A percentile compares a stretch with the other conserved stretches of the same genome.
phyloP scores from a whole-genome alignment of 2,113 vertebrate species.

The Phalacrocorax pelagicus region DNA sequence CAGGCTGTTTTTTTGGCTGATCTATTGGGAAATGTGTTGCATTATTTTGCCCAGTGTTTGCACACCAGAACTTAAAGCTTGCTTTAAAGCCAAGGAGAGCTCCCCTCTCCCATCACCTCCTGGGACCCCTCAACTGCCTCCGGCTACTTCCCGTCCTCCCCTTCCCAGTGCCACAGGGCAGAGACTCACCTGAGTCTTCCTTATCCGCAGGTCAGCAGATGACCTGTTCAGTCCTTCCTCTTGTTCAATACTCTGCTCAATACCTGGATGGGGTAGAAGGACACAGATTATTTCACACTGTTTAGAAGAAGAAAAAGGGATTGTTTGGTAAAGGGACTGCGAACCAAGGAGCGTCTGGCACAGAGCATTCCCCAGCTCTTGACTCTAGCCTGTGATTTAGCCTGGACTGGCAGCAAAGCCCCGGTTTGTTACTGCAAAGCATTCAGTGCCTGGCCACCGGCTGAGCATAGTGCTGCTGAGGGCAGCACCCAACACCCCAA shows the following conservation, averaged over 20 bases:
- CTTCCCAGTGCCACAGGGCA: neutral
- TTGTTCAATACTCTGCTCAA: conserved; percentile 93
- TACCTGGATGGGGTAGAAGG: conserved; percentile 74
- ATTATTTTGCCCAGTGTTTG: neutral
- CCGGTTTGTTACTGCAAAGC: neutral
- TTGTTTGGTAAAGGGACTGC: neutral
- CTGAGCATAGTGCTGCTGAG: neutral
- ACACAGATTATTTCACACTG: neutral
- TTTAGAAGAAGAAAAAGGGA: neutral
- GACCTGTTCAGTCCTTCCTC: conserved; percentile 92
- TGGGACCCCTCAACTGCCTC: neutral
- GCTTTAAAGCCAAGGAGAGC: neutral
- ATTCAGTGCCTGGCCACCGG: neutral
- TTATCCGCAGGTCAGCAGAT: conserved; percentile 93
- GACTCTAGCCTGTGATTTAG: neutral
- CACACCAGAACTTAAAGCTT: neutral
- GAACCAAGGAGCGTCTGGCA: neutral
- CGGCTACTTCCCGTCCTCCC: neutral
- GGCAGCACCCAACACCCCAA: neutral
- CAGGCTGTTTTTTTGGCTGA: neutral
- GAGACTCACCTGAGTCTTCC: conserved; percentile 91
- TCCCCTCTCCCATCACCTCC: neutral
- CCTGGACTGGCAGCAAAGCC: neutral
- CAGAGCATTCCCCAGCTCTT: neutral
- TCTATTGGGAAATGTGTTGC: neutral